A percentile compares a stretch with the other conserved stretches of the same genome.
Conservation (phyloP, 2,113 vertebrate species). For the Stictonetta naevosa region DNA sequence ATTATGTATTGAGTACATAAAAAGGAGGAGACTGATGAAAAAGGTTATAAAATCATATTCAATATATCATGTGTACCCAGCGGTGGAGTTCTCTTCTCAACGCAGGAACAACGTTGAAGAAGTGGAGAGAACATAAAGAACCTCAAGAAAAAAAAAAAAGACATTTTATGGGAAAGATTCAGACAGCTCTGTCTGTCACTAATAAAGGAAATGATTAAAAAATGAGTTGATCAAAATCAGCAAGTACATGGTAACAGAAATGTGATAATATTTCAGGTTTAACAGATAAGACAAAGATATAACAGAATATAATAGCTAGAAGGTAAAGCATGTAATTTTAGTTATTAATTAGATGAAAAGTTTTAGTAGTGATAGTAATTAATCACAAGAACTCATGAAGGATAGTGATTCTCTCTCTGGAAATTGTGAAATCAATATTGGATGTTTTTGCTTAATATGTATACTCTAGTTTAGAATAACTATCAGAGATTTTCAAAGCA, state of each 20-base stretch:
- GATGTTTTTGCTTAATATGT: not conserved
- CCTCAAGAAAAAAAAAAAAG: not conserved
- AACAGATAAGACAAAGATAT: not conserved
- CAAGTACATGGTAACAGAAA: not conserved
- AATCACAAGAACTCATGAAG: not conserved
- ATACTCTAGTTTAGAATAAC: not conserved
- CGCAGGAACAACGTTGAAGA: not conserved
- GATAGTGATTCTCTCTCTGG: not conserved
- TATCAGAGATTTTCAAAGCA: not conserved
- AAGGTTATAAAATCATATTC: not conserved
- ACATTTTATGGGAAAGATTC: not conserved
- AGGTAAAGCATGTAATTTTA: not conserved
- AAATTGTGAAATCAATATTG: slow-evolving; percentile 5
- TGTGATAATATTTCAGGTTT: not conserved
- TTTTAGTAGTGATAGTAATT: not conserved
- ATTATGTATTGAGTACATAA: not conserved
- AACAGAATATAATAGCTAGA: not conserved
- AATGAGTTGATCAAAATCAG: not conserved
- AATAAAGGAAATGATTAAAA: not conserved
- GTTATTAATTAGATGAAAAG: not conserved
- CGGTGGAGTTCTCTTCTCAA: not conserved
- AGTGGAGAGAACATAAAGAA: not conserved
- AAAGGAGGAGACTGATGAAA: not conserved
- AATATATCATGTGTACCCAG: rapidly evolving
- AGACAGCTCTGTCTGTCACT: not conserved